Evolutionary conservation across 2,797 vertebrate species (phyloP), one percentile per base, ranked within the genome.

Genomic region (Eremophila alpestris): DNA sequence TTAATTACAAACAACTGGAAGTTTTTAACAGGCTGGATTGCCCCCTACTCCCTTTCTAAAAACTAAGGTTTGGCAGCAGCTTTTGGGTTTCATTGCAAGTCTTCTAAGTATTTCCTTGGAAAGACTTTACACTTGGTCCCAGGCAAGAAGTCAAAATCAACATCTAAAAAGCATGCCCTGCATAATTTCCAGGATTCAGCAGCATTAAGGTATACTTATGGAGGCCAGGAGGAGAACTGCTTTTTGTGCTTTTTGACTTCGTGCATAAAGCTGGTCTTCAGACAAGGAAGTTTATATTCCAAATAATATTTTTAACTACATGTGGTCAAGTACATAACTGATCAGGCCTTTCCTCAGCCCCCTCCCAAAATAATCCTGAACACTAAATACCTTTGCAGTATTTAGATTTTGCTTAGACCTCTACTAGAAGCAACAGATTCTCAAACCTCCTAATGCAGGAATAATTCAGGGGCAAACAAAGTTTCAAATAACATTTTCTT

Each of bases 101-200:
- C 95, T 97, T 98, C 96, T 92, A 97, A 98, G 96, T 93, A 97
- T 96, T 97, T 97, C 97, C 96, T 97, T 97, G 96, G 97, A 97
- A 97, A 97, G 97, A 95, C 75, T 91, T 94, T 96, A 91, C 87
- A 95, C 95, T 97, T 91, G 97, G 97, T 96, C 96, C 82, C 95
- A 97, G 97, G 97, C 97, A 98, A 96, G 83, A 93, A 94, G 95
- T 97, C 96, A 97, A 97, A 97, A 93, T 89, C 96, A 97, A 97
- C 97, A 96, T 92, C 92, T 87, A 89, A 95, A 95, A 97, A 94
- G 77, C 83, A 96, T 75, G 90, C 92, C 92, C 90, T 60, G 92
- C 91, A 96, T 93, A 83, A 96, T 97, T 97, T 96, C 90, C 88
- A 97, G 97, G 94, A 91, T 86, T 96, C 89, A 40, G 93, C 75